Evolutionary conservation across 2,888 invertebrate genomes (phyloP).

Genomic region (Harpagoxenus sublaevis): DNA sequence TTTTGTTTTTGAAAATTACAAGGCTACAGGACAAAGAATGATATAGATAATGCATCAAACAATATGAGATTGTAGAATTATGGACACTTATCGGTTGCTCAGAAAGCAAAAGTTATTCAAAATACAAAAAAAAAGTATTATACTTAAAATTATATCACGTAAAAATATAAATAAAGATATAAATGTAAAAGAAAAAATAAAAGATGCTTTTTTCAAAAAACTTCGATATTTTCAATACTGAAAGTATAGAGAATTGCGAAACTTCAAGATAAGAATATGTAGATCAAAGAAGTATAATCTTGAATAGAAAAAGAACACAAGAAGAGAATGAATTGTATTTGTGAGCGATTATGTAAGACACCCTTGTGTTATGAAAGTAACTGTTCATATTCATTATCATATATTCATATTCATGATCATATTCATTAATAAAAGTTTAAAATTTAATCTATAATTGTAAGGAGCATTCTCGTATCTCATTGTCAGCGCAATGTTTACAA

Average conservation of each 20-base stretch:
- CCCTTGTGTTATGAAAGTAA: background rate
- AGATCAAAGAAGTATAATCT: background rate
- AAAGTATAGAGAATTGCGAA: background rate
- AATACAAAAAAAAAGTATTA: no score
- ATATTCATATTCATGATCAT: background rate
- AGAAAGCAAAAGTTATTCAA: no score
- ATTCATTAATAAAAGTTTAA: background rate
- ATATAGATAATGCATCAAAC: no score
- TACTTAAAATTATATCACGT: no score
- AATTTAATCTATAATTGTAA: constrained; percentile 5
- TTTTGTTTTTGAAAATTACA: no score
- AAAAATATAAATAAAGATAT: no score
- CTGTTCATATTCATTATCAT: background rate
- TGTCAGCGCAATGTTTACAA: background rate
- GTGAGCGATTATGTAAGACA: background rate
- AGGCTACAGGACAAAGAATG: no score
- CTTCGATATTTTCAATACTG: background rate
- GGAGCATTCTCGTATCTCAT: background rate
- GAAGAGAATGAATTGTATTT: background rate
- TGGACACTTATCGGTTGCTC: no score
- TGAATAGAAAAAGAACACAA: no score
- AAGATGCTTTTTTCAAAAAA: no score
- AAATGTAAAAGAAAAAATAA: no score
- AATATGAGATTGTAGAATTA: constrained; percentile 33
- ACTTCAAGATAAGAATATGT: background rate